A percentile compares a stretch with the other conserved stretches of the same genome.
These are phyloP conservation scores for Carettochelys insculpta DNA, from an alignment of 2,113 vertebrate genomes.

Conservation along the genomic window DNA sequence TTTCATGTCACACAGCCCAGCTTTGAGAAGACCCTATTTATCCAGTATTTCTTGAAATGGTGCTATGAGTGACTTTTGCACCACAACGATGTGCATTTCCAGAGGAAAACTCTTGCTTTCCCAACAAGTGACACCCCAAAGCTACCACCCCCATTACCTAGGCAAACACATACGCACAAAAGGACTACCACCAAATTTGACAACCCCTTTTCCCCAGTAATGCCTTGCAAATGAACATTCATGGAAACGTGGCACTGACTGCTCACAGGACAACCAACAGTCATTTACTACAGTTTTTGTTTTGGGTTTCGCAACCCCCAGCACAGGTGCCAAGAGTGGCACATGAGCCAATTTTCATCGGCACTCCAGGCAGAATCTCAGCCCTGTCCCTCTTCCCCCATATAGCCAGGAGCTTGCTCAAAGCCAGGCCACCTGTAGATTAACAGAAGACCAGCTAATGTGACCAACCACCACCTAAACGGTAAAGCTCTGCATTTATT, in stretches of 20 bases:
- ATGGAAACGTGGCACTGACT: not conserved
- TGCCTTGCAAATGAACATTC: slow-evolving; percentile 38
- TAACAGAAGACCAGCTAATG: no score
- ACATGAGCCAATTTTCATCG: no score
- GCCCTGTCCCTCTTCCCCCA: no score
- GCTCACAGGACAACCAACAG: slow-evolving; percentile 48
- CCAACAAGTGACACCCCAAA: not conserved
- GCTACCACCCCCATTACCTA: not conserved
- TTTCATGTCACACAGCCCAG: not conserved
- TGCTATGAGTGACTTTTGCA: not conserved
- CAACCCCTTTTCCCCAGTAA: not conserved
- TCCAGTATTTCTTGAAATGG: not conserved
- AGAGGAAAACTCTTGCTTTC: not conserved
- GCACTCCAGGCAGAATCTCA: no score
- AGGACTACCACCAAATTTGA: not conserved
- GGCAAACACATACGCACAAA: not conserved
- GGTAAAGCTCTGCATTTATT: no score
- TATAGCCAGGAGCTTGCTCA: no score
- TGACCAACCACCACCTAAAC: no score
- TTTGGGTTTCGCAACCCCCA: no score
- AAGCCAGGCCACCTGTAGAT: no score
- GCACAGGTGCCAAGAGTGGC: no score
- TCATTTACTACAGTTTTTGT: slow-evolving; percentile 1
- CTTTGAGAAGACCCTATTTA: not conserved
- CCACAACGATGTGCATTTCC: not conserved